Evolutionary conservation across 2,797 vertebrate genomes (phyloP), one percentile per base, ranked within the genome.

Genomic region (Pseudochaenichthys georgianus): DNA sequence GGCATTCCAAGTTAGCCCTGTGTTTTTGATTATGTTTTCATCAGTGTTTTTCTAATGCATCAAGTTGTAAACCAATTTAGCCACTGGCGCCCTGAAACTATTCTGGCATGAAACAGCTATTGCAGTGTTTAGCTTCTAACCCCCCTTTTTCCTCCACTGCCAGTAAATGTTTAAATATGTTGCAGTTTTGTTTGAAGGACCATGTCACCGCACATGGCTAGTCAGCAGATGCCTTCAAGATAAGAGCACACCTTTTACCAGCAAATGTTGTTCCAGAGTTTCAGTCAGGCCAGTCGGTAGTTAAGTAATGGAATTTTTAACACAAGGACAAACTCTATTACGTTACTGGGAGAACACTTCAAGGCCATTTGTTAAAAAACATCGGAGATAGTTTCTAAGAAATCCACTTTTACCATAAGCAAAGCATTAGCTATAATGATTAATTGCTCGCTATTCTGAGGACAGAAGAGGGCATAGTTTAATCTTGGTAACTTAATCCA

Each of bases 161-260:
- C 90, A 87, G 89, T 93, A 94, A 95, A 93, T 92, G 93, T 92
- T 94, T 92, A 93, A 92, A 93, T 92, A 75, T 92, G 91, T 88
- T 93, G 82, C 88, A 74, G 83, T 87, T 92, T 93, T 88, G 87
- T 92, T 92, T 90, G 84, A 92, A 90, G 80, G 80, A 74, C 79
- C 68, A 66, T 90, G 86, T 93, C 87, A 83, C 88, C 64, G 45
- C 87, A 89, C 86, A 87, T 75, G 67, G 83, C 75, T 70, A 61
- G 75, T 84, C 90, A 87, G 87, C 89, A 90, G 92, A 94, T 93
- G 81, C 83, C 80, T 70, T 72, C 6, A 13, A 89, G 88, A 94
- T 95, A 93, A 87, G 79, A 86, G 51, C 62, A 76, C 88, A 90
- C 80, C 85, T 85, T 92, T 85, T 78, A 75, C 74, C 23, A 23